Conservation (phyloP, 2,113 vertebrate genomes). For the Tenebrosternarchus preto region DNA sequence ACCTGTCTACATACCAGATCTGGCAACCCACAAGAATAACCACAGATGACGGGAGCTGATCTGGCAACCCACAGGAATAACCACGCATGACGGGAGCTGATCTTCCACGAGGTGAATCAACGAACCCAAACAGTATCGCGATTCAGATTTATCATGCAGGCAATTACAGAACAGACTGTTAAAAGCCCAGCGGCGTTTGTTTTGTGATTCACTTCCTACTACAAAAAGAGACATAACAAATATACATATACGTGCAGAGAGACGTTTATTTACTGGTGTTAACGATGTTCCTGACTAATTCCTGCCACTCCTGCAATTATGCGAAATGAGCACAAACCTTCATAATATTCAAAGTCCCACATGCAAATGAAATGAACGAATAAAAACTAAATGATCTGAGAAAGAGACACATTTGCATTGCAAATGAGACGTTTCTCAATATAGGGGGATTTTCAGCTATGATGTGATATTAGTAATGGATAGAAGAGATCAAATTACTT, state of each 20-base stretch:
- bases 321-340: neutral
- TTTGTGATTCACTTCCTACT: neutral
- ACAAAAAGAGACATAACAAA: neutral
- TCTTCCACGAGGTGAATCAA: neutral
- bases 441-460: slow-evolving; percentile 28
- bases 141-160: neutral
- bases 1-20: neutral
- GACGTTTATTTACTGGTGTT: neutral
- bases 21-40: neutral
- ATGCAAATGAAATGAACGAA: slow-evolving; percentile 22
- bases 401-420: slow-evolving; percentile 33
- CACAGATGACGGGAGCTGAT: neutral
- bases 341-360: slow-evolving; percentile 9
- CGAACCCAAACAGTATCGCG: neutral
- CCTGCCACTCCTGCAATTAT: neutral
- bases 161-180: neutral
- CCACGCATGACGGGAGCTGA: neutral
- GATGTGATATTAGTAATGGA: slow-evolving; percentile 37
- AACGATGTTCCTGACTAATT: neutral
- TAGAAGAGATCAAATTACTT: slow-evolving; percentile 38
- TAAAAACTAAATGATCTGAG: slow-evolving; percentile 27
- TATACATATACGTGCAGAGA: too few species aligned
- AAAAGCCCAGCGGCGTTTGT: neutral
- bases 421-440: slow-evolving; percentile 39
- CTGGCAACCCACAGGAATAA: neutral